Base-by-base conservation (phyloP, 2,113 vertebrate genomes). In the Dipodomys ordii region DNA sequence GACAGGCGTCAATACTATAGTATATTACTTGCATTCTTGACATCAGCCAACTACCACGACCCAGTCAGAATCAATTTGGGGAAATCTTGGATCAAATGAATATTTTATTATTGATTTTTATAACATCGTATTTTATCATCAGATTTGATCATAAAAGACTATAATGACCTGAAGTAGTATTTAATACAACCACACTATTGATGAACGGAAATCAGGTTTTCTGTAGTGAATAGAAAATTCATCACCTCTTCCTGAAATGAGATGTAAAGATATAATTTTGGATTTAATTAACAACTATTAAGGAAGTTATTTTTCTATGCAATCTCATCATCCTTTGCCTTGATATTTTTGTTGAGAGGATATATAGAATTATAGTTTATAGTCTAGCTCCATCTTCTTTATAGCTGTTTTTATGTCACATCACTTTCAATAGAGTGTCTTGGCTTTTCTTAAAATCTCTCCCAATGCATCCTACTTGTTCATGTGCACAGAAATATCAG, bases 1-100 rank as follows among this genome's bases (percentile, higher is more conserved):
- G 96, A 97, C 95, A 87, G 87, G 80, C 76, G 91, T 98, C 95
- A 98, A 44, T 46, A 39, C 97, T 95, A 91, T 62, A 78, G 76
- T 90, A 65, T 96, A 97, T 97, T 94, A 92, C 91, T 94, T 97
- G 73, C 65, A 97, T 96, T 96, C 62, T 78, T 92, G 89, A 95
- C 49, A 95, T 95, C 80, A 95, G 39, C 78, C 90, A 80, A 81
- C 79, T 97, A 78, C 71, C 88, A 49, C 96, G 94, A 97, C 93
- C 94, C 80, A 95, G 92, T 97, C 95, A 97, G 73, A 97, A 97
- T 97, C 91, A 96, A 96, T 97, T 97, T 97, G 64, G 27, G 87
- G 96, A 94, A 97, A 95, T 96, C 93, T 95, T 92, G 90, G 94
- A 93, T 96, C 87, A 92, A 83, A 91, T 94, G 96, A 96, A 92